Evolutionary conservation across 2,888 invertebrate species (phyloP).

Genomic region (Gerris lacustris): DNA sequence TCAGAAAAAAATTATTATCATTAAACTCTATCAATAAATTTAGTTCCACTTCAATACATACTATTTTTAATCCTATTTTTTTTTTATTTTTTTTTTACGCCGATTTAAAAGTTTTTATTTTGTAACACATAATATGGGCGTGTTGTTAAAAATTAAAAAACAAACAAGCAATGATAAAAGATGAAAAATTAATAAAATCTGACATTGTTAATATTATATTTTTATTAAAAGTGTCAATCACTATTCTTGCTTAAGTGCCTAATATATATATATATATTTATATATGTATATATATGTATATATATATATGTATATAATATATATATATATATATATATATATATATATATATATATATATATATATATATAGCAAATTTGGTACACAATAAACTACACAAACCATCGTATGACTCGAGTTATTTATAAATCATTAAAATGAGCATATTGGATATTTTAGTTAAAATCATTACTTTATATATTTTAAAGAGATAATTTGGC

Average conservation of each 20-base stretch:
- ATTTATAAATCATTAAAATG: too few species aligned
- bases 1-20: too few species aligned
- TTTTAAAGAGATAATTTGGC: too few species aligned
- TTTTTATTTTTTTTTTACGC: background rate
- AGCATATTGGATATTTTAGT: too few species aligned
- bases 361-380: background rate
- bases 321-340: constrained; percentile 1
- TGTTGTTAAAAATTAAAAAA: background rate
- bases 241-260: too few species aligned
- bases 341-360: constrained; percentile 1
- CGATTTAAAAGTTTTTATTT: background rate
- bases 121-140: background rate
- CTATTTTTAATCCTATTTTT: too few species aligned
- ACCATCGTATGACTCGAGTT: too few species aligned
- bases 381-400: background rate
- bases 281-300: background rate
- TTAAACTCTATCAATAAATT: too few species aligned
- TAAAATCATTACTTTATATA: too few species aligned
- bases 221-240: too few species aligned
- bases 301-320: constrained; percentile 1
- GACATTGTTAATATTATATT: too few species aligned
- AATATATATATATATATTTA: background rate
- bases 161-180: constrained; percentile 3
- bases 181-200: background rate
- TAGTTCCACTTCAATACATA: too few species aligned